A percentile compares a stretch with the other conserved stretches of the same genome.
These are phyloP conservation scores for Endotricha flammealis DNA, from an alignment of 2,888 invertebrate species.

Conservation along the genomic window DNA sequence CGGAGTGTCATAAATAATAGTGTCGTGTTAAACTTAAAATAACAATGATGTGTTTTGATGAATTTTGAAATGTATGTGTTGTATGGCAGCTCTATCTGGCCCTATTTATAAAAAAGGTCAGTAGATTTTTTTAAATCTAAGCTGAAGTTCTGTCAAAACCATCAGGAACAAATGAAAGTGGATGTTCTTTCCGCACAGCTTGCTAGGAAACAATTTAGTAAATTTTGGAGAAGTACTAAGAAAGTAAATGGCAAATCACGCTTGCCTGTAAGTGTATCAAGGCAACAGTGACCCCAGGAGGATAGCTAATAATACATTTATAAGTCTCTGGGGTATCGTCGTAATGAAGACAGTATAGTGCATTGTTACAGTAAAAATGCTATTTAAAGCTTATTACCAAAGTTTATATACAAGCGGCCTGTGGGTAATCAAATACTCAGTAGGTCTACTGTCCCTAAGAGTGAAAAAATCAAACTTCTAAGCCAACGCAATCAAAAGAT, in stretches of 20 bases:
- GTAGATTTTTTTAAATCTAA: constrained; percentile 15
- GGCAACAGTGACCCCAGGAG: constrained; percentile 9
- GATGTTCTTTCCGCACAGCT: constrained; percentile 12
- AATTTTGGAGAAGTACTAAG: constrained; percentile 13
- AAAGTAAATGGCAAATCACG: constrained; percentile 9
- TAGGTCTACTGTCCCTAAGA: no score
- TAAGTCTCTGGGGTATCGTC: constrained; percentile 11
- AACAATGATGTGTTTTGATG: no score
- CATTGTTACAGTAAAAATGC: no score
- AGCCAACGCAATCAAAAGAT: no score
- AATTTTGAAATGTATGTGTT: constrained; percentile 11
- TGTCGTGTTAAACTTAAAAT: no score
- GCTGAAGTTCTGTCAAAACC: constrained; percentile 17
- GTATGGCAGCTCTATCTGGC: constrained; percentile 13
- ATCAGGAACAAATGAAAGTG: constrained; percentile 15
- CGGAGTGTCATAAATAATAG: no score
- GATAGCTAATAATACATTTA: constrained; percentile 19
- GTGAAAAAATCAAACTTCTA: no score
- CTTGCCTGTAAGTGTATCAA: constrained; percentile 15
- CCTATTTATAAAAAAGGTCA: constrained; percentile 11
- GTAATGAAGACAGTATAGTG: no score
- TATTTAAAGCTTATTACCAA: no score
- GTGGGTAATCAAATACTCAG: no score
- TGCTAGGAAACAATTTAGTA: not conserved
- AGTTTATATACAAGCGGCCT: no score